A percentile compares a stretch with the other conserved stretches of the same genome.
phyloP scores from a whole-genome alignment of 1,140 invertebrate genomes.

The Atopsyche davidsoni region DNA sequence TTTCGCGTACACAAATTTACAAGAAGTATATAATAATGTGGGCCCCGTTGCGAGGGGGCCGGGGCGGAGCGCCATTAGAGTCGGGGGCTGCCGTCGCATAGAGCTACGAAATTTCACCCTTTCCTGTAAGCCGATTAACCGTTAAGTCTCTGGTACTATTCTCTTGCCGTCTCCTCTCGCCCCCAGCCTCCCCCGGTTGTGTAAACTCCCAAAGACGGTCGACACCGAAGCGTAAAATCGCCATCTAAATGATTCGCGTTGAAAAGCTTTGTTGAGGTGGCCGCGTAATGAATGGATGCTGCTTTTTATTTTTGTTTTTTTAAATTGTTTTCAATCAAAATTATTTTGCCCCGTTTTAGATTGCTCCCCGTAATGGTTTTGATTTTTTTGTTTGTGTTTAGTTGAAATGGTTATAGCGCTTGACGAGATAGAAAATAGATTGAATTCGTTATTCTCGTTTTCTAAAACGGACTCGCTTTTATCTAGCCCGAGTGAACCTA shows the following conservation, averaged over 20 bases:
- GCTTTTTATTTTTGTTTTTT: too few species aligned
- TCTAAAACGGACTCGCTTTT: too few species aligned
- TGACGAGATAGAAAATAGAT: too few species aligned
- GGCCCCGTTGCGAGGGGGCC: constrained; percentile 3
- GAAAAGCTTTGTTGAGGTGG: constrained; percentile 20
- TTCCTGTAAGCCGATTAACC: constrained; percentile 31
- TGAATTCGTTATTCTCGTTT: too few species aligned
- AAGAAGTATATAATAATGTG: constrained; percentile 18
- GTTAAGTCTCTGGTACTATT: constrained; percentile 27
- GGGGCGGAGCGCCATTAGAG: constrained; percentile 24
- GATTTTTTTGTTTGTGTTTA: too few species aligned
- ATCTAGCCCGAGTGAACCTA: too few species aligned
- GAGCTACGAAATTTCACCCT: constrained; percentile 28
- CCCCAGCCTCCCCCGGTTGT: constrained; percentile 3
- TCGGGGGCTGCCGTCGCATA: constrained; percentile 14
- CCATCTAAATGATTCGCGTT: constrained; percentile 27
- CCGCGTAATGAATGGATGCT: constrained; percentile 20
- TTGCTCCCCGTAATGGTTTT: too few species aligned
- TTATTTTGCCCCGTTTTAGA: too few species aligned
- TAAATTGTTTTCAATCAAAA: constrained; percentile 19
- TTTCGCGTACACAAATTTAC: constrained; percentile 22
- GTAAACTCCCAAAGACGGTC: constrained; percentile 25
- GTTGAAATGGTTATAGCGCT: too few species aligned
- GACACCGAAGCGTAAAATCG: constrained; percentile 29
- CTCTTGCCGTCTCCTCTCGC: constrained; percentile 25